Evolutionary conservation across 2,888 invertebrate genomes (phyloP).

Genomic region (Tenthredo amoena): DNA sequence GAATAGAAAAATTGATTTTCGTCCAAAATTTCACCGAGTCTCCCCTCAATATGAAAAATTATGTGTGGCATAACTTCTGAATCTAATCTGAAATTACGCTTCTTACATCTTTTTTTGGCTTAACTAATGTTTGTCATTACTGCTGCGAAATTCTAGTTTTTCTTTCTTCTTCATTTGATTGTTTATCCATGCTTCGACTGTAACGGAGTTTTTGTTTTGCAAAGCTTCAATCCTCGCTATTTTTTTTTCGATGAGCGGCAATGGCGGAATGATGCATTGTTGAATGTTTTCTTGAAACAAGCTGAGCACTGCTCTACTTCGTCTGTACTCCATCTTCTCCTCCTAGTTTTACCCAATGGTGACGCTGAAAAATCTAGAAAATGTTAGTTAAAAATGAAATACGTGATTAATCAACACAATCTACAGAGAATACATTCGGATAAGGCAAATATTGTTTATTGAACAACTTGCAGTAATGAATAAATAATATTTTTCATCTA

Average conservation of each 20-base stretch:
- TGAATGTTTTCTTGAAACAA: background rate
- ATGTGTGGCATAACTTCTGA: background rate
- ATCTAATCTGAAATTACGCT: background rate
- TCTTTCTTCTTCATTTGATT: conserved; percentile 9
- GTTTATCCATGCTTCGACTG: conserved; percentile 19
- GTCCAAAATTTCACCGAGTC: background rate
- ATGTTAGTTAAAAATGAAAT: background rate
- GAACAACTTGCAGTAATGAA: conserved; percentile 9
- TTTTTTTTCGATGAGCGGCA: background rate
- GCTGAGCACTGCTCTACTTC: background rate
- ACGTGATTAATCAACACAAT: conserved; percentile 10
- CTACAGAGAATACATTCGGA: background rate
- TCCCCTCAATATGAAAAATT: background rate
- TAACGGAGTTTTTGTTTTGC: background rate
- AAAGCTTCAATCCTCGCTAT: background rate
- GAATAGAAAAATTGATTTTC: background rate
- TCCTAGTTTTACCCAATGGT: background rate
- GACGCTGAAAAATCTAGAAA: conserved; percentile 9
- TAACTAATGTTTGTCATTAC: background rate
- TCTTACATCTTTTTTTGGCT: background rate
- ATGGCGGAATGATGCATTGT: background rate
- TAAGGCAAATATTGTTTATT: background rate
- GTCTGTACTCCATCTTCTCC: conserved; percentile 8
- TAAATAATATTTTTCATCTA: conserved; percentile 10
- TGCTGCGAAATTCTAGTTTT: background rate